A percentile compares a stretch with the other conserved stretches of the same genome.
Conservation (phyloP, 2,797 vertebrate species). For the Takifugu rubripes region DNA sequence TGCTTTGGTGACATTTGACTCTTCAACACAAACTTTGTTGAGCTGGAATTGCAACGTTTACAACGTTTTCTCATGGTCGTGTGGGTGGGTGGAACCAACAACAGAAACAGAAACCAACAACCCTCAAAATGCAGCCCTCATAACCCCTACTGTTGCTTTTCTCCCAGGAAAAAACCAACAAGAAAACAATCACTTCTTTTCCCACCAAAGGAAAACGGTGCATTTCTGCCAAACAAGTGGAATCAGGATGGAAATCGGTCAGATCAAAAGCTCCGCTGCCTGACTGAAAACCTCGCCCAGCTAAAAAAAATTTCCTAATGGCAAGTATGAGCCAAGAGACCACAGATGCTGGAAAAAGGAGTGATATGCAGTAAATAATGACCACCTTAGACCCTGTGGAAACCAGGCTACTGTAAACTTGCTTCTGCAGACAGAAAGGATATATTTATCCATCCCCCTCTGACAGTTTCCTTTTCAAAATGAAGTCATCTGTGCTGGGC, state of each 20-base stretch:
- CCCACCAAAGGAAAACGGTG: conserved; percentile 17
- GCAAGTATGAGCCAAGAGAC: conserved; percentile 15
- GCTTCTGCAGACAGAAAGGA: conserved; percentile 31
- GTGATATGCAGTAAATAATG: conserved; percentile 39
- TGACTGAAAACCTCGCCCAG: conserved; percentile 16
- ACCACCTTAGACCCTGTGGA: conserved; percentile 37
- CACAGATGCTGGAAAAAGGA: conserved; percentile 43
- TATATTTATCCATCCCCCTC: conserved; percentile 56
- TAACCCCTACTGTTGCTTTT: conserved; percentile 13
- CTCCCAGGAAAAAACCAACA: conserved; percentile 21
- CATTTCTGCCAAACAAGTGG: conserved; percentile 26
- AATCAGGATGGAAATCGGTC: conserved; percentile 31
- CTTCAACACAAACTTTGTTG: too few relatives aligned
- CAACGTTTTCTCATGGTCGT: conserved; percentile 27
- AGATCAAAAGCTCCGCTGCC: conserved; percentile 37
- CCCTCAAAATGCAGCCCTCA: conserved; percentile 38
- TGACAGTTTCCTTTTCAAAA: conserved; percentile 50
- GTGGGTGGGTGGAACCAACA: conserved; percentile 26
- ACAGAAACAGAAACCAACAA: conserved; percentile 14
- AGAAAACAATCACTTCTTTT: conserved; percentile 35
- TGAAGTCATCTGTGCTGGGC: conserved; percentile 48
- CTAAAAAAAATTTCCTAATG: conserved; percentile 29
- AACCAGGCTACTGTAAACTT: conserved; percentile 24
- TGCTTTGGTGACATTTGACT: too few relatives aligned
- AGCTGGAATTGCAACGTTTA: too few relatives aligned